Evolutionary conservation across 2,113 vertebrate genomes (phyloP).

Genomic region (Hippocampus comes): DNA sequence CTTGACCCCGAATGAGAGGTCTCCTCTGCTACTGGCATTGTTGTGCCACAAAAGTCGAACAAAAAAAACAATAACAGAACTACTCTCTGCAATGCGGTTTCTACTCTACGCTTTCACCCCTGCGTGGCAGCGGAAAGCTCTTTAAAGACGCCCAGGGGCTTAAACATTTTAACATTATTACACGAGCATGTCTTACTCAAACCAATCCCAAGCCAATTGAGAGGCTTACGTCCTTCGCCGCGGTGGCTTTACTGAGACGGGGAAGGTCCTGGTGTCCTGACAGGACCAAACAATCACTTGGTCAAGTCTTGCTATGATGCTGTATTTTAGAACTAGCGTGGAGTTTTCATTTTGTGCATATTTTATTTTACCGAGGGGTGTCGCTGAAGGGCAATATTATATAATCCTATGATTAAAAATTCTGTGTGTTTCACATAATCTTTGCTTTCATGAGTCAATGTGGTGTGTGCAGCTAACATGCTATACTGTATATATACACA

Average conservation of each 20-base stretch:
- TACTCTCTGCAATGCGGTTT: constrained; percentile 17
- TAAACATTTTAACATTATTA: constrained; percentile 72
- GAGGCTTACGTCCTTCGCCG: constrained; percentile 57
- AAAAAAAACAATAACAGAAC: constrained; percentile 19
- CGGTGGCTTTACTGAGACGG: constrained; percentile 43
- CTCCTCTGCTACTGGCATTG: constrained; percentile 6
- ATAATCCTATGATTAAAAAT: constrained; percentile 24
- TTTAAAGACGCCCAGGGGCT: constrained; percentile 67
- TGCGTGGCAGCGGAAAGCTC: constrained; percentile 59
- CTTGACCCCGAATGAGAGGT: constrained; percentile 33
- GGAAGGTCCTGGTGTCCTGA: constrained; percentile 26
- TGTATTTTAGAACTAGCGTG: not conserved
- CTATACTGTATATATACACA: too few relatives aligned
- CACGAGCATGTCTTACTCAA: constrained; percentile 67
- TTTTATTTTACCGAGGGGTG: constrained; percentile 2
- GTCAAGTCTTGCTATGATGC: constrained; percentile 3
- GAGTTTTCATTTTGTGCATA: not conserved
- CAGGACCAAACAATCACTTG: constrained; percentile 10
- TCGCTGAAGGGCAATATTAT: constrained; percentile 11
- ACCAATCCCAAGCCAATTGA: constrained; percentile 69
- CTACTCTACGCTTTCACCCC: constrained; percentile 15
- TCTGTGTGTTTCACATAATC: constrained; percentile 11
- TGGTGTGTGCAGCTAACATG: not conserved
- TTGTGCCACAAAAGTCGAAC: constrained; percentile 1
- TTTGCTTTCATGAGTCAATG: not conserved